Evolutionary conservation across 1,140 invertebrate species (phyloP).

Genomic region (Neoseiulus cucumeris): DNA sequence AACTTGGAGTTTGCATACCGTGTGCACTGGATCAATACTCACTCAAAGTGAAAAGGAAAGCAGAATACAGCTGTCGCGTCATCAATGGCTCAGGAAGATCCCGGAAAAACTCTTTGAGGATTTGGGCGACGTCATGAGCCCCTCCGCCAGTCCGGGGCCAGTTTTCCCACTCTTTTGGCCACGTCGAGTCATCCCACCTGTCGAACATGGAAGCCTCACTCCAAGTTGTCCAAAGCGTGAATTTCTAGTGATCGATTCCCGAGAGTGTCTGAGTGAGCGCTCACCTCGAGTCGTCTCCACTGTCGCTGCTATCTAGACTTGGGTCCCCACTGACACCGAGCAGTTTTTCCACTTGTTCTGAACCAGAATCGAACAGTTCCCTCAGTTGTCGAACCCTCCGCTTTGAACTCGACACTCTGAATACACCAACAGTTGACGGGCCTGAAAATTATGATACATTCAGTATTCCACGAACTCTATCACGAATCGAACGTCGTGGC

Average conservation of each 20-base stretch:
- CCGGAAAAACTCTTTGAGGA: conserved; percentile 78
- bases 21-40: no score
- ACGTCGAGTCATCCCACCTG: background rate
- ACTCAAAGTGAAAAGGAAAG: conserved; percentile 79
- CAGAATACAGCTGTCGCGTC: conserved; percentile 62
- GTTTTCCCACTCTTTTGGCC: conserved; percentile 3
- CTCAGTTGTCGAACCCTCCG: background rate
- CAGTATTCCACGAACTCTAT: no score
- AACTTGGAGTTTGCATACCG: no score
- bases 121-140: conserved; percentile 68
- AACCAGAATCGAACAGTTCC: background rate
- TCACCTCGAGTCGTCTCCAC: background rate
- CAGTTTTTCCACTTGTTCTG: background rate
- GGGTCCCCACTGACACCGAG: background rate
- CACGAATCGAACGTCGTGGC: no score
- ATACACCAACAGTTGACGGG: background rate
- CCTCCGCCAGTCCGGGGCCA: background rate
- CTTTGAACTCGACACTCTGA: conserved; percentile 1
- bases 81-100: conserved; percentile 79
- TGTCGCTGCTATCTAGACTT: background rate
- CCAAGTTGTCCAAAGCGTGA: no score
- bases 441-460: background rate
- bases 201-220: background rate
- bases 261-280: background rate
- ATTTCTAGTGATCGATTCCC: no score